Conservation (phyloP, 2,797 vertebrate species). For the Cheirogaleus major region DNA sequence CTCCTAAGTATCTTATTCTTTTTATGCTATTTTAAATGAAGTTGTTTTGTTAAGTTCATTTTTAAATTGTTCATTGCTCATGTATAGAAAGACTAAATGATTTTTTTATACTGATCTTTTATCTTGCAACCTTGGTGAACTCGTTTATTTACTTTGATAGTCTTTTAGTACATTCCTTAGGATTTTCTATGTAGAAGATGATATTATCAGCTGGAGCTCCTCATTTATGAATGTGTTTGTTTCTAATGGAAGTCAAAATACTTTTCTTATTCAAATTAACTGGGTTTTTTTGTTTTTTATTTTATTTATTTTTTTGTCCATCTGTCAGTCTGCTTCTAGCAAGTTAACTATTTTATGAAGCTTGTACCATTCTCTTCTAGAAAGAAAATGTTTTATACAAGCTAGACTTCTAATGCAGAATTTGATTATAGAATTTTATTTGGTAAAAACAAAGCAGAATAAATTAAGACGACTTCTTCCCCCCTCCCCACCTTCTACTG, state of each 20-base stretch:
- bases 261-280: constrained; percentile 27
- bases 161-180: neutral
- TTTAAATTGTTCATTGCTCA: neutral
- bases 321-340: neutral
- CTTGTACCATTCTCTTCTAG: neutral
- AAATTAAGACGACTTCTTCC: neutral
- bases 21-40: neutral
- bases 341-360: constrained; percentile 31
- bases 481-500: neutral
- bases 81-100: neutral
- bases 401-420: neutral
- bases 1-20: constrained; percentile 29
- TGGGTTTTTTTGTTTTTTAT: neutral
- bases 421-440: constrained; percentile 31
- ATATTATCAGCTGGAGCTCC: neutral
- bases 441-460: constrained; percentile 28
- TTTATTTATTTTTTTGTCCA: neutral
- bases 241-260: constrained; percentile 15
- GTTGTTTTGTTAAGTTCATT: neutral
- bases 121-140: neutral
- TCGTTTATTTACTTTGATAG: neutral
- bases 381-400: constrained; percentile 21
- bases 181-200: neutral
- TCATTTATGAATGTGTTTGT: constrained; percentile 10
- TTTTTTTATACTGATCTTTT: neutral